These are phyloP conservation scores for Scolopax rusticola DNA, from an alignment of 2,797 vertebrate species.

Conservation along the genomic window DNA sequence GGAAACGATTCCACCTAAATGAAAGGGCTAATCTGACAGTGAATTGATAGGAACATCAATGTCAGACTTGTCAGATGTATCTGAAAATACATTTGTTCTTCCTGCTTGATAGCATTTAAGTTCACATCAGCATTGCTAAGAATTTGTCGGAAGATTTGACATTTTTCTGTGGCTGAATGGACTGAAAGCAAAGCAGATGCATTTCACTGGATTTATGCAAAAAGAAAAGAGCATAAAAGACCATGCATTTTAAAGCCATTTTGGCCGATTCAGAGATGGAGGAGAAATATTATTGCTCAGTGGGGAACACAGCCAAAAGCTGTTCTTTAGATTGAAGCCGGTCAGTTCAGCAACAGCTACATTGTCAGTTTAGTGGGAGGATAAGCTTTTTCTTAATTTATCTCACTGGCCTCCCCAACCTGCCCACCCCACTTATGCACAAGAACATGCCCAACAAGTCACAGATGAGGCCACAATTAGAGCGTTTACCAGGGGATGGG, in stretches of 20 bases:
- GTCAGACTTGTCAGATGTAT: neutral
- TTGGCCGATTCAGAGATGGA: neutral
- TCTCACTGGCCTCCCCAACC: neutral
- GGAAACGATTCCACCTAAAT: neutral
- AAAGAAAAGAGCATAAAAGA: neutral
- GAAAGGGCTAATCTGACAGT: neutral
- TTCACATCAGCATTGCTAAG: neutral
- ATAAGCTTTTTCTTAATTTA: neutral
- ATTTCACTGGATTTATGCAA: neutral
- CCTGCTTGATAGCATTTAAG: neutral
- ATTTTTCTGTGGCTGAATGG: neutral
- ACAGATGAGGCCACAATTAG: accelerated
- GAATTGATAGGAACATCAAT: neutral
- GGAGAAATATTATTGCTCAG: neutral
- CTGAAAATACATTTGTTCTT: neutral
- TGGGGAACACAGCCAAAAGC: neutral
- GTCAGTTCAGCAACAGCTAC: neutral
- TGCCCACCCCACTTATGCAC: neutral
- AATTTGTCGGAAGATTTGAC: neutral
- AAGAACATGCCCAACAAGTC: neutral
- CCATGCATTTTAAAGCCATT: neutral
- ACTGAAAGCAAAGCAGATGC: neutral
- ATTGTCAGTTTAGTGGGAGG: neutral
- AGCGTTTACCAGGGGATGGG: neutral
- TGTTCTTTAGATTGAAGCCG: neutral